Conservation (phyloP, 2,797 vertebrate genomes). For the Periophthalmus magnuspinnatus region DNA sequence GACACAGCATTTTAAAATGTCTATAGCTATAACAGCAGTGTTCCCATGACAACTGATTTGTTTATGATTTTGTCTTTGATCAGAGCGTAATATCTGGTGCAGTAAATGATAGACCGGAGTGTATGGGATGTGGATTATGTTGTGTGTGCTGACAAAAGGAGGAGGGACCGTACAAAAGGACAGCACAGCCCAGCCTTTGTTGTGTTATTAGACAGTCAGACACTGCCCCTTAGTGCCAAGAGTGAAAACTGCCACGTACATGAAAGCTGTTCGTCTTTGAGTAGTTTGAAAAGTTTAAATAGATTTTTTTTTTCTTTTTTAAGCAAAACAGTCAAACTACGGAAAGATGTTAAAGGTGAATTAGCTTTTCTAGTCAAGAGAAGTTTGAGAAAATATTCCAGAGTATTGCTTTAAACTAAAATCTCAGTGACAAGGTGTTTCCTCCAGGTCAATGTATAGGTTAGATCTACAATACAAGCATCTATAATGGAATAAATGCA, state of each 20-base stretch:
- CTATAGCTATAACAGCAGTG: background rate
- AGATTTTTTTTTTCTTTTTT: background rate
- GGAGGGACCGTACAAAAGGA: constrained; percentile 63
- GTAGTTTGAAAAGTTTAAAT: background rate
- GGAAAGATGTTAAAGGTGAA: too few relatives aligned
- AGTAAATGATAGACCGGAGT: background rate
- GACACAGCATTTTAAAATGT: too few relatives aligned
- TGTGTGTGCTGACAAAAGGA: constrained; percentile 14
- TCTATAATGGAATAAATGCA: too few relatives aligned
- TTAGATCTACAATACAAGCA: too few relatives aligned
- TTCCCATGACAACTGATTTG: background rate
- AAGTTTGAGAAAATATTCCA: too few relatives aligned
- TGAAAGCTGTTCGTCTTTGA: background rate
- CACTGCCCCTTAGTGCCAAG: constrained; percentile 91
- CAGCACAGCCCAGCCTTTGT: constrained; percentile 57
- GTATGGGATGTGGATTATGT: constrained; percentile 23
- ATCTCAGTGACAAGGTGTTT: too few relatives aligned
- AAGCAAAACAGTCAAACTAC: too few relatives aligned
- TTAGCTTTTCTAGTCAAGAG: too few relatives aligned
- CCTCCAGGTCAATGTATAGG: too few relatives aligned
- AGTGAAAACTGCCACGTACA: constrained; percentile 10
- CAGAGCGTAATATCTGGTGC: background rate
- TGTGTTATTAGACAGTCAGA: constrained; percentile 74
- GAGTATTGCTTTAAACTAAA: too few relatives aligned
- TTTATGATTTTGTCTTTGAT: background rate